Evolutionary conservation across 2,888 invertebrate genomes (phyloP).

Genomic region (Asteroscopus sphinx): DNA sequence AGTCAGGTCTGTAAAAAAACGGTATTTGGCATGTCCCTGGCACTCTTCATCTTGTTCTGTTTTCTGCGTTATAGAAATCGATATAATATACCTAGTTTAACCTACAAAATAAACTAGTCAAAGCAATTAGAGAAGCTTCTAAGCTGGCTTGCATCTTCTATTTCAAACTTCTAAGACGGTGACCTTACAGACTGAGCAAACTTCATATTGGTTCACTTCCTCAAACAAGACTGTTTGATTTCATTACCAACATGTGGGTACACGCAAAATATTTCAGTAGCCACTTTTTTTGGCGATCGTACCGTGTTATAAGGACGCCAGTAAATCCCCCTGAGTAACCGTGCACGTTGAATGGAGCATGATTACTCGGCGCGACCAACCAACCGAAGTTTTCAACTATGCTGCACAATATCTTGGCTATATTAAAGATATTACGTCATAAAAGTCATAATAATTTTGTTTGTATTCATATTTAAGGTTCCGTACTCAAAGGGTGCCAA

Average conservation of each 20-base stretch:
- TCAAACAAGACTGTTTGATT: constrained; percentile 41
- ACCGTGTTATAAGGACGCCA: constrained; percentile 51
- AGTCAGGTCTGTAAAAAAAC: too few relatives aligned
- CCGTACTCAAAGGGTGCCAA: too few relatives aligned
- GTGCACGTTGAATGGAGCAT: constrained; percentile 59
- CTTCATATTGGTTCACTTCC: constrained; percentile 25
- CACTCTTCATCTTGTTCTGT: constrained; percentile 5
- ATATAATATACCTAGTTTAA: constrained; percentile 12
- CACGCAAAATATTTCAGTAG: constrained; percentile 37
- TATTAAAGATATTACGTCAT: constrained; percentile 43
- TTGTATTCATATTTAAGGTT: constrained; percentile 28
- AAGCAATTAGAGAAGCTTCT: constrained; percentile 27
- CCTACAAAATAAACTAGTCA: constrained; percentile 14
- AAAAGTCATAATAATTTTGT: constrained; percentile 41
- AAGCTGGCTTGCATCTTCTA: constrained; percentile 34
- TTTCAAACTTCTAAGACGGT: constrained; percentile 15
- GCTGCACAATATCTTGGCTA: constrained; percentile 48
- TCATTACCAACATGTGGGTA: constrained; percentile 35
- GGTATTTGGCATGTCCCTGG: too few relatives aligned
- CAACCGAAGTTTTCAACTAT: constrained; percentile 48
- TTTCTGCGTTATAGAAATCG: constrained; percentile 9
- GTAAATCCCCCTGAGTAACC: constrained; percentile 59
- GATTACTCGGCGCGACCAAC: constrained; percentile 60
- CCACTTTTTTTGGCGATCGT: constrained; percentile 51
- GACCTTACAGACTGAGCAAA: constrained; percentile 31